Percentiles rank a stretch among this genome's conserved stretches.
phyloP scores from a whole-genome alignment of 2,113 vertebrate genomes.

The Fulmarus glacialis region DNA sequence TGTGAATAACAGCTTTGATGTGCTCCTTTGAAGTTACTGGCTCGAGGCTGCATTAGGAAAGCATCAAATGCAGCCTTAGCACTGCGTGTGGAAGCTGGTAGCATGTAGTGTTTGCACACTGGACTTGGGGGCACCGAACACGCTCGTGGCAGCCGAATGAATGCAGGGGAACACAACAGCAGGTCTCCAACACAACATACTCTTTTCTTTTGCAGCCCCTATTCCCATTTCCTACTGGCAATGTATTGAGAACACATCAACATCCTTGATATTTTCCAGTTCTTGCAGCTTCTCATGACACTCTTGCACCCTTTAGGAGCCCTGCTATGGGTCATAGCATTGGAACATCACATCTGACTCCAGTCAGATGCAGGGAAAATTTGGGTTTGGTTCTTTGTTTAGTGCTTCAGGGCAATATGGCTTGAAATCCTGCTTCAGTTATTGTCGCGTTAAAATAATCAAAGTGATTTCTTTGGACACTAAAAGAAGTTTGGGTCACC shows the following conservation, averaged over 20 bases:
- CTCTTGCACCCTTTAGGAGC: not conserved
- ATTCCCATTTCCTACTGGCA: not conserved
- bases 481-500: not conserved
- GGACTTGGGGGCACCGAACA: not conserved
- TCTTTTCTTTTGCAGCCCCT: not conserved
- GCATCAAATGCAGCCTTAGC: slow-evolving; percentile 66
- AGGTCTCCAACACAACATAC: not conserved
- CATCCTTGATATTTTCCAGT: not conserved
- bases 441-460: not conserved
- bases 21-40: slow-evolving; percentile 77
- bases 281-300: not conserved
- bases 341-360: not conserved
- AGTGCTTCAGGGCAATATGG: not conserved
- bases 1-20: slow-evolving; percentile 76
- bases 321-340: not conserved
- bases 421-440: not conserved
- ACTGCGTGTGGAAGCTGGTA: slow-evolving; percentile 28
- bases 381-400: not conserved
- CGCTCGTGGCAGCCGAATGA: not conserved
- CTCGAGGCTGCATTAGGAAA: slow-evolving; percentile 65
- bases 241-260: not conserved
- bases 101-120: not conserved
- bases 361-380: rapidly evolving
- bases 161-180: not conserved
- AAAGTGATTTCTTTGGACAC: not conserved